phyloP scores from a whole-genome alignment of 37 sponge, comb jelly and placozoan genomes.

The Theonella swinhoei region DNA sequence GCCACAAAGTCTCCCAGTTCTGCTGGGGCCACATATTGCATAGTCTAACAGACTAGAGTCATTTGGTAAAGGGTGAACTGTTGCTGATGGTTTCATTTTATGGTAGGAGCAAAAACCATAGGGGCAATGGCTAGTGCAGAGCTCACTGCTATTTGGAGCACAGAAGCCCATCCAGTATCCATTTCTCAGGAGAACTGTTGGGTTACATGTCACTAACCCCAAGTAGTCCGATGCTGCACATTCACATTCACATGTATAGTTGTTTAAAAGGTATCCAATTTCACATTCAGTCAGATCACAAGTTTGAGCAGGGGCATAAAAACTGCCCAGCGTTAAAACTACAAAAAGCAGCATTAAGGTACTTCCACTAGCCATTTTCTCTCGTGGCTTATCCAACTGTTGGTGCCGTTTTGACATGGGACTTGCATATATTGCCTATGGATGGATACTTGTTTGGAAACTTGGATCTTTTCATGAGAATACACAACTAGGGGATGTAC shows the following conservation, averaged over 20 bases:
- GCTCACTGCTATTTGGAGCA: background rate
- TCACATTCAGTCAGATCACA: too few relatives aligned
- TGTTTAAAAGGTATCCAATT: background rate
- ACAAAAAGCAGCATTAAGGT: too few relatives aligned
- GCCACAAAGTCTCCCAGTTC: constrained; percentile 40
- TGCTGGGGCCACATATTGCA: constrained; percentile 22
- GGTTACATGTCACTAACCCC: background rate
- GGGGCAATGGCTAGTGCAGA: constrained; percentile 39
- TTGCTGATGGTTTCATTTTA: background rate
- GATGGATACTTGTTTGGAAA: too few relatives aligned
- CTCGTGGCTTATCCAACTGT: too few relatives aligned
- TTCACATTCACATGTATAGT: background rate
- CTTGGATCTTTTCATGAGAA: too few relatives aligned
- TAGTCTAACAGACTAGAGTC: background rate
- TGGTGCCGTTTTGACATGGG: too few relatives aligned
- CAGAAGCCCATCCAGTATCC: background rate
- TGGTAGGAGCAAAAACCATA: constrained; percentile 24
- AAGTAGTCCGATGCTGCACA: background rate
- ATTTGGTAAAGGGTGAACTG: background rate
- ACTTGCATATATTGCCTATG: too few relatives aligned
- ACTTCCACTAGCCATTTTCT: too few relatives aligned
- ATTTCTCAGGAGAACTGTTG: background rate
- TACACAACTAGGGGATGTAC: too few relatives aligned
- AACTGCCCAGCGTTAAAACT: too few relatives aligned
- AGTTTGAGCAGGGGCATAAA: too few relatives aligned